phyloP scores from a whole-genome alignment of 2,797 vertebrate species.

The Sebastes baramenuke region DNA sequence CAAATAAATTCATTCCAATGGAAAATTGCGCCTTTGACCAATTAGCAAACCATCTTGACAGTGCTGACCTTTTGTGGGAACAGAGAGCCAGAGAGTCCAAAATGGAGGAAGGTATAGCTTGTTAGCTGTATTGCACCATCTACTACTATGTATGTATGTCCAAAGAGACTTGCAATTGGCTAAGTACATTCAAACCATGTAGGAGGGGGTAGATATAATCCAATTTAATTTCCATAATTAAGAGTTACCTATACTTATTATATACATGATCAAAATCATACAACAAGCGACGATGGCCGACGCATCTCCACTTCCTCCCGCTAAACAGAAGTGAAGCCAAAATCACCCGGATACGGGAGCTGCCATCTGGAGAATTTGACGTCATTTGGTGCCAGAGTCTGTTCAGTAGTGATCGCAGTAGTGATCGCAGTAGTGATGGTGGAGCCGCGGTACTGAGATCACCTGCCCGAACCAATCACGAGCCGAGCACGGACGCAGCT shows the following conservation, averaged over 20 bases:
- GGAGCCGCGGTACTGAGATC: no score
- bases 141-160: background rate
- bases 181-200: background rate
- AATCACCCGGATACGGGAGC: no score
- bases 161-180: background rate
- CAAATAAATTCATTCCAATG: background rate
- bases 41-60: background rate
- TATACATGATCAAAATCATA: background rate
- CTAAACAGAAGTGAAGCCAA: no score
- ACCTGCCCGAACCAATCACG: no score
- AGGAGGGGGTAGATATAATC: background rate
- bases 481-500: no score
- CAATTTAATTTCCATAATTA: background rate
- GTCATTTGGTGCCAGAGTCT: no score
- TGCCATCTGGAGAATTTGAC: no score
- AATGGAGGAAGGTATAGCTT: background rate
- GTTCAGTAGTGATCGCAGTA: no score
- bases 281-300: background rate
- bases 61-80: background rate
- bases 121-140: background rate
- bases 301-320: no score
- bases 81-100: background rate
- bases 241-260: background rate
- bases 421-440: no score
- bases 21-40: background rate